phyloP scores from a whole-genome alignment of 2,113 vertebrate species.

The Elephas maximus region DNA sequence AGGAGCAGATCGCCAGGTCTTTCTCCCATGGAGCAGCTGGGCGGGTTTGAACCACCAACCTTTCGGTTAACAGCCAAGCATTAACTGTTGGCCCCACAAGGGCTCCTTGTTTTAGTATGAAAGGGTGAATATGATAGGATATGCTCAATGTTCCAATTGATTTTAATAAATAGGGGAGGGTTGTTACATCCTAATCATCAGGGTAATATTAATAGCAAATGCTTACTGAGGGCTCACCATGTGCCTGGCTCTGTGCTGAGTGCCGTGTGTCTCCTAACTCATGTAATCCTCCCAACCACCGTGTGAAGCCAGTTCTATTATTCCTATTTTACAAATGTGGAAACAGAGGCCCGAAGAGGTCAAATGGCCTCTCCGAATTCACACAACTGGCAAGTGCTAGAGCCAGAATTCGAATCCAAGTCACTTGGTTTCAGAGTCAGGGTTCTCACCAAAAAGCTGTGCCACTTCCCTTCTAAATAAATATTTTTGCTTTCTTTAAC shows the following conservation, averaged over 20 bases:
- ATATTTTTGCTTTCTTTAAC: slow-evolving; percentile 5
- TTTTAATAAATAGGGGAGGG: background rate
- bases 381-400: background rate
- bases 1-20: background rate
- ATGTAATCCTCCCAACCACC: background rate
- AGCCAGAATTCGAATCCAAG: background rate
- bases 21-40: background rate
- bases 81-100: no score
- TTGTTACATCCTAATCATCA: background rate
- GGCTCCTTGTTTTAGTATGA: background rate
- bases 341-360: background rate
- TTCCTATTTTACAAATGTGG: background rate
- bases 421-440: background rate
- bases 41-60: background rate
- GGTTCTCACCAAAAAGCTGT: background rate
- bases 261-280: background rate
- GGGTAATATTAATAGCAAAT: background rate
- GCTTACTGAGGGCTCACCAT: background rate
- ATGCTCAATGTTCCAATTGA: background rate
- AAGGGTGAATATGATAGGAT: slow-evolving; percentile 25
- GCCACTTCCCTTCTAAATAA: background rate
- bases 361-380: background rate
- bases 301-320: background rate
- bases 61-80: background rate
- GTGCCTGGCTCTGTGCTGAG: background rate